Evolutionary conservation across 2,888 invertebrate species (phyloP), one percentile per base, ranked within the genome.

Genomic region (Lacanobia wlatinum): DNA sequence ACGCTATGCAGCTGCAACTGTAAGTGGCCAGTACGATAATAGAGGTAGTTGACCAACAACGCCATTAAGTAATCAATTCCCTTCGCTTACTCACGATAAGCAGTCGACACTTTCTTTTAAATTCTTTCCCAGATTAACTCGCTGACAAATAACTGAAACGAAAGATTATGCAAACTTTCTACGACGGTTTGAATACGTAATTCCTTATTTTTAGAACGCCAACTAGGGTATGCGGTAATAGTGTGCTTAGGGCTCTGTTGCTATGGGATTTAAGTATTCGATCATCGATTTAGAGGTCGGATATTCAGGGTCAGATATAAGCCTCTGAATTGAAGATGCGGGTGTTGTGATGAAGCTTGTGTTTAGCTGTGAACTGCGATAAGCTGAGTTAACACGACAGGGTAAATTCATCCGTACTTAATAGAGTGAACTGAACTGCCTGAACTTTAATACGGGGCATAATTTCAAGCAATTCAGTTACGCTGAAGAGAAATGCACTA

Each of bases 31-130:
- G 65, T 55, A 60, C 78, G 78, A 80, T 82, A 80, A 73, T 71
- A 81, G 67, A 82, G 66, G 67, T 78, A 69, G 70, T 82, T 73
- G 82, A 69, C 82, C 78, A 78, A 62, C 79, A 58, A 60, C 66
- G 73, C 80, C 83, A 84, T 84, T 84, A 84, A 73, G 70, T 71
- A 83, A 80, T 83, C 85, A 84, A 78, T 84, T 75, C 73, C 60
- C 70, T 76, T 72, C 72, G 56, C 65, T 78, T 79, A 79, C 74
- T 74, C 52, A 58, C 64, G 79, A 80, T 73, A 82, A 82, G 70
- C 66, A 71, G 46, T 64, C 50, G 67, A 82, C 77, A 82, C 79
- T 81, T 81, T 82, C 79, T 82, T 80, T 78, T 73, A 70, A 78
- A 82, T 78, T 82, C 80, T 65, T 78, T 82, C 64, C 64, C 55